Evolutionary conservation across 2,797 vertebrate species (phyloP), one percentile per base, ranked within the genome.

Genomic region (Pseudochaenichthys georgianus): DNA sequence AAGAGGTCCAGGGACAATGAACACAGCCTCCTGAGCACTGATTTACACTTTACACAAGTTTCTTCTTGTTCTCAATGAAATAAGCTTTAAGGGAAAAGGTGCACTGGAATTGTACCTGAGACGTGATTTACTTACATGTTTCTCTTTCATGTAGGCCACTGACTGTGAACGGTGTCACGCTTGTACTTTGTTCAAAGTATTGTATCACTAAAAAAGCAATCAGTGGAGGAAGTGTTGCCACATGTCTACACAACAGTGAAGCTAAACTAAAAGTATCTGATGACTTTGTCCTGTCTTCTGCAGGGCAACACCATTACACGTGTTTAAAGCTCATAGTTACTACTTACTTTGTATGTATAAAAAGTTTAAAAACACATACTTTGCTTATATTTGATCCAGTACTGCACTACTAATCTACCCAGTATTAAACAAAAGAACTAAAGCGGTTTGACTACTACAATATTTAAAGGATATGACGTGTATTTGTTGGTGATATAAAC

Each of bases 1-100:
- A 76, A 86, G 65, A 85, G 62, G 50, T 86, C 74, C 77, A 6
- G 45, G 83, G 81, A 90, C 89, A 89, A 87, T 85, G 81, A 87
- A 78, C 86, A 85, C 75, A 76, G 73, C 67, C 71, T 81, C 52
- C 75, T 62, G 48, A 85, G 67, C 64, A 47, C 65, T 66, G 77
- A 80, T 89, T 86, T 76, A 77, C 57, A 77, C 74, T 83, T 81
- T 69, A 82, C 74, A 81, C 70, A 75, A 70, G 47, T 78, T 85
- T 82, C 68, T 79, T 74, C 73, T 73, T 84, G 77, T 82, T 81
- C 65, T 59, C 50, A 70, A 51, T 80, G 55, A 85, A 83, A 85
- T 73, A 73, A 78, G 69, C 54, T 57, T 71, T 84, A 34, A 10
- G 21, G 42, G n/a, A 63, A 57, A 78, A 55, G 42, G 52, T 71